Percentiles rank a stretch among this genome's conserved stretches.
Conservation (phyloP, 2,113 vertebrate genomes). For the Kryptolebias marmoratus region DNA sequence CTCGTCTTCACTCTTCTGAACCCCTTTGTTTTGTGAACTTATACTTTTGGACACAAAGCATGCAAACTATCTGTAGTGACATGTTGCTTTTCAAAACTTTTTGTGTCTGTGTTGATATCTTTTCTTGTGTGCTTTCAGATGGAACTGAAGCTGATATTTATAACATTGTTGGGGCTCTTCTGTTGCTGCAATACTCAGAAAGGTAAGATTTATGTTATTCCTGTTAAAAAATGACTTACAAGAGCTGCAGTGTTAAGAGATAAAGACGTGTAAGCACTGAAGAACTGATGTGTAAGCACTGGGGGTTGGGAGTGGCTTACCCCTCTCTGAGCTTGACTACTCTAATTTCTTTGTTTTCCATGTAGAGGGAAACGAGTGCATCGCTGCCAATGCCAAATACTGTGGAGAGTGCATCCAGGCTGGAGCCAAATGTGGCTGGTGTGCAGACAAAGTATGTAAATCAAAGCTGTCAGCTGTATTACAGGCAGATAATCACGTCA, state of each 20-base stretch:
- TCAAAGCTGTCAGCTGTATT: constrained; percentile 10
- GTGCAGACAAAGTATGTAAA: constrained; percentile 88
- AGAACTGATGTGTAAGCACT: constrained; percentile 42
- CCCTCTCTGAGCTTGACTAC: constrained; percentile 46
- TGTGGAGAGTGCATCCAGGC: constrained; percentile 98
- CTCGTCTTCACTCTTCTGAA: background rate
- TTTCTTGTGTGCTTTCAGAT: constrained; percentile 71
- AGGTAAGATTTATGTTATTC: constrained; percentile 64
- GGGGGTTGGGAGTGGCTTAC: constrained; percentile 51
- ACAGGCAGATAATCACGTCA: constrained; percentile 8
- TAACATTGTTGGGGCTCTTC: constrained; percentile 67
- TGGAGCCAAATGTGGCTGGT: constrained; percentile 97
- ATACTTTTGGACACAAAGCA: background rate
- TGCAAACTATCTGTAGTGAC: background rate
- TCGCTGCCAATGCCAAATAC: constrained; percentile 92
- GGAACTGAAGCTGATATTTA: constrained; percentile 78
- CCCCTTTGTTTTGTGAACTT: constrained; percentile 32
- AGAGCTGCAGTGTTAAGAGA: constrained; percentile 38
- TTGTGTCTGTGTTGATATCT: background rate
- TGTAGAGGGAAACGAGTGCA: constrained; percentile 94
- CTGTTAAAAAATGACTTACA: background rate
- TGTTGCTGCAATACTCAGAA: constrained; percentile 72
- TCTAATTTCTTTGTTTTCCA: constrained; percentile 58
- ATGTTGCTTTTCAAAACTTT: background rate
- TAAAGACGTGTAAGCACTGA: constrained; percentile 45